phyloP scores from a whole-genome alignment of 2,113 vertebrate species.

The Micronycteris hirsuta region DNA sequence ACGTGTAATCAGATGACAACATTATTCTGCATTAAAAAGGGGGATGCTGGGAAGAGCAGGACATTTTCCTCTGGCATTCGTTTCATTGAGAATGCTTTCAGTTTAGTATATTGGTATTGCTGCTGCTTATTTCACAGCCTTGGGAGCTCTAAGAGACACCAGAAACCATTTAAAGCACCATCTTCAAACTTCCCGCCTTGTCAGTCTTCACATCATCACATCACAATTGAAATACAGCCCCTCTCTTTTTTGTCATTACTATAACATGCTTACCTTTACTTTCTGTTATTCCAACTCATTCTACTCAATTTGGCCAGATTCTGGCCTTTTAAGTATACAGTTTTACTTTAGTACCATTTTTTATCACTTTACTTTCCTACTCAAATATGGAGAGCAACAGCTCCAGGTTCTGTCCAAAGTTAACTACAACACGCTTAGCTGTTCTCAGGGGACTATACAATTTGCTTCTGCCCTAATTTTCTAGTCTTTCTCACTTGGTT shows the following conservation, averaged over 20 bases:
- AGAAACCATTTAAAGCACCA: background rate
- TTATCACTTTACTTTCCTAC: background rate
- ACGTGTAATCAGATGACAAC: conserved; percentile 49
- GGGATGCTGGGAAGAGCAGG: background rate
- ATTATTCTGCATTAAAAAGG: conserved; percentile 32
- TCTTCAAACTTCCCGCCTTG: background rate
- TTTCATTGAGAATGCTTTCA: background rate
- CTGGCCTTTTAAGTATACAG: conserved; percentile 7
- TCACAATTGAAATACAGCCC: background rate
- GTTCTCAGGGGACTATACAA: background rate
- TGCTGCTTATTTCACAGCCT: background rate
- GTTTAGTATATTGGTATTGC: background rate
- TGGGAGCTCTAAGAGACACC: background rate
- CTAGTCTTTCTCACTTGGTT: background rate
- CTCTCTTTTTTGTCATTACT: background rate
- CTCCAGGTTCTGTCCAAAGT: background rate
- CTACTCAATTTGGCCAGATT: background rate
- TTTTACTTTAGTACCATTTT: background rate
- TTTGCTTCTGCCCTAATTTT: conserved; percentile 5
- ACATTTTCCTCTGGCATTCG: conserved; percentile 4
- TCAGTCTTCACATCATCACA: background rate
- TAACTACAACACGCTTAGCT: background rate
- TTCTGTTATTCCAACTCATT: background rate
- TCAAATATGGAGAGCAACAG: background rate
- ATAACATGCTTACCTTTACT: background rate